These are phyloP conservation scores for Phoebastria nigripes DNA, from an alignment of 2,797 vertebrate species.

Conservation along the genomic window DNA sequence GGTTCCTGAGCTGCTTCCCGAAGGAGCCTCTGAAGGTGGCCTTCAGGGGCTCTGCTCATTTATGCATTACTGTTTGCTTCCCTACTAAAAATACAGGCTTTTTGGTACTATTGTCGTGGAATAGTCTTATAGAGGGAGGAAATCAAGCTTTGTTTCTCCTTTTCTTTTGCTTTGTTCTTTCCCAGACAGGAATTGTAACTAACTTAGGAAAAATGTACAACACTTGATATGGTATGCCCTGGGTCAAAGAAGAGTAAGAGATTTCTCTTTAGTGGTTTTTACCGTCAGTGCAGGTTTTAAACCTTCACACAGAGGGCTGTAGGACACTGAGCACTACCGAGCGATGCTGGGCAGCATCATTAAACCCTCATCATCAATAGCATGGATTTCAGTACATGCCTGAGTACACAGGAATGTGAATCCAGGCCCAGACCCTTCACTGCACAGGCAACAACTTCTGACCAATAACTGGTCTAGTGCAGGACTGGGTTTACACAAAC, in stretches of 20 bases:
- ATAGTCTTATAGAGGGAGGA: neutral
- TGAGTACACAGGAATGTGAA: neutral
- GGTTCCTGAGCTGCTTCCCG: neutral
- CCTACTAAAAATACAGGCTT: neutral
- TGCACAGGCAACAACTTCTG: neutral
- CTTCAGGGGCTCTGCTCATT: neutral
- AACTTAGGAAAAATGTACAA: neutral
- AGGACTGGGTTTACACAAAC: neutral
- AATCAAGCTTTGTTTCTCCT: neutral
- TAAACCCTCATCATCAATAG: neutral
- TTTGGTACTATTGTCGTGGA: neutral
- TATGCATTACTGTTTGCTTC: neutral
- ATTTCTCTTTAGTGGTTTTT: neutral
- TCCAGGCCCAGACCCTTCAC: neutral
- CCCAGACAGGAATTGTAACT: neutral
- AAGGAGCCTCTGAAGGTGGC: neutral
- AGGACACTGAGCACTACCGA: neutral
- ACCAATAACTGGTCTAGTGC: neutral
- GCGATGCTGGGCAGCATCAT: neutral
- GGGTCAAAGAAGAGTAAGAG: neutral
- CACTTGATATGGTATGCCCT: neutral
- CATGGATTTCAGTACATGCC: neutral
- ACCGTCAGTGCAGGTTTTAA: neutral
- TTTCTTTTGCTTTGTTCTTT: slow-evolving; percentile 27
- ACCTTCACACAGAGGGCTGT: neutral